Conservation (phyloP, 2,797 vertebrate genomes). For the Sebastes kiyomatsui region DNA sequence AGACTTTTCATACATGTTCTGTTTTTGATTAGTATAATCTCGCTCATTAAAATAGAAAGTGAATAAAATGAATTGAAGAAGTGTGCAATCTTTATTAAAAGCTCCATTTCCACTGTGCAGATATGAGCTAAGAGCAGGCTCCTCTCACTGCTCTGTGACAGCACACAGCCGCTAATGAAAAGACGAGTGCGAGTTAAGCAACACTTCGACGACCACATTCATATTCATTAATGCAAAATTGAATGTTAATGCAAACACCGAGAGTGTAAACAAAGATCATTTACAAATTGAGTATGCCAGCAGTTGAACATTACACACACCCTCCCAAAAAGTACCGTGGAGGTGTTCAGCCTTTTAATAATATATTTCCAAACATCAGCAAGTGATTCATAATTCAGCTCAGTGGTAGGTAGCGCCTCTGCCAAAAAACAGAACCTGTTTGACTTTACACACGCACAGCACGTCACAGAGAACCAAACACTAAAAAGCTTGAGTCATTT, state of each 20-base stretch:
- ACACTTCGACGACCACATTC: constrained; percentile 64
- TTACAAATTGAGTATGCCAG: constrained; percentile 53
- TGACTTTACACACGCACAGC: constrained; percentile 56
- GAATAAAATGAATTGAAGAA: constrained; percentile 30
- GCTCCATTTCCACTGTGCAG: constrained; percentile 12
- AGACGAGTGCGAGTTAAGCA: constrained; percentile 45
- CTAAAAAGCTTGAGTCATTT: constrained; percentile 59
- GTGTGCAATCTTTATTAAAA: constrained; percentile 28
- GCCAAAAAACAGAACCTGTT: constrained; percentile 37
- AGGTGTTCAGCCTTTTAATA: constrained; percentile 49
- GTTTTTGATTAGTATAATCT: constrained; percentile 13
- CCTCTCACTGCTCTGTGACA: constrained; percentile 36
- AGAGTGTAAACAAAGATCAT: constrained; percentile 60
- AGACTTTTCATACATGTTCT: not conserved
- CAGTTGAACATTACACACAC: not conserved
- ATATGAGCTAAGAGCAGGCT: constrained; percentile 5
- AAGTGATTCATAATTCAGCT: constrained; percentile 62
- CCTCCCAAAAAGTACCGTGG: not conserved
- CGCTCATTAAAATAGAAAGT: constrained; percentile 5
- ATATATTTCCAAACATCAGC: constrained; percentile 59
- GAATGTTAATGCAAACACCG: constrained; percentile 54
- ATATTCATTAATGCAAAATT: constrained; percentile 67
- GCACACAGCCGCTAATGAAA: constrained; percentile 46
- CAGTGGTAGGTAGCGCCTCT: constrained; percentile 22
- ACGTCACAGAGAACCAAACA: constrained; percentile 49